Evolutionary conservation across 2,113 vertebrate species (phyloP).

Genomic region (Vireo altiloquus): DNA sequence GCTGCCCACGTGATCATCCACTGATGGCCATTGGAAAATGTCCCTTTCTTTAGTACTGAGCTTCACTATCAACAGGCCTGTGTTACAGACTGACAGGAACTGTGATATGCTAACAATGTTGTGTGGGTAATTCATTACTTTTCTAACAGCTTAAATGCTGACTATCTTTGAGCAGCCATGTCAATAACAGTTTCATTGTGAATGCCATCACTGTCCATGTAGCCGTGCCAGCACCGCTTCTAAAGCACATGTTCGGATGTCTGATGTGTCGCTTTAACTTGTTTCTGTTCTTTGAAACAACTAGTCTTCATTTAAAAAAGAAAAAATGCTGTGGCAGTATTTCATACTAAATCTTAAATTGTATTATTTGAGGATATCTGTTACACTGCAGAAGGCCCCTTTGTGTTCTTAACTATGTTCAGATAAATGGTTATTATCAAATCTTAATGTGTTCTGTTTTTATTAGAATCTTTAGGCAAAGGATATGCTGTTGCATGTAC

Average conservation of each 20-base stretch:
- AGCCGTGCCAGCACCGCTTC: fast-evolving
- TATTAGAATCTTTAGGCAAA: slow-evolving; percentile 80
- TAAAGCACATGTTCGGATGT: background rate
- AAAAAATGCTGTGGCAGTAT: background rate
- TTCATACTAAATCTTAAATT: background rate
- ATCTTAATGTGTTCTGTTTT: slow-evolving; percentile 11
- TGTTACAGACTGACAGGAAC: background rate
- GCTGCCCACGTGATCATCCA: background rate
- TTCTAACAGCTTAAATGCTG: background rate
- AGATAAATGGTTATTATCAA: background rate
- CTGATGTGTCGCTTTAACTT: background rate
- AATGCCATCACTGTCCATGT: background rate
- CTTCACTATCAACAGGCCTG: background rate
- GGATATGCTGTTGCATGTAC: slow-evolving; percentile 83
- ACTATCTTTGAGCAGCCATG: background rate
- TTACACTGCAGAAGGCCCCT: background rate
- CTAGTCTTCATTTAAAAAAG: background rate
- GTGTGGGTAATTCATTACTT: background rate
- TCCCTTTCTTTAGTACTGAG: background rate
- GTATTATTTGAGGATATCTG: background rate
- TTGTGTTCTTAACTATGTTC: background rate
- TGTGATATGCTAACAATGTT: background rate
- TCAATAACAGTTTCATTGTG: background rate
- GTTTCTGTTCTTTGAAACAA: background rate
- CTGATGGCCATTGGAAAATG: background rate